Evolutionary conservation across 2,888 invertebrate genomes (phyloP).

Genomic region (Dinocampus coccinellae): DNA sequence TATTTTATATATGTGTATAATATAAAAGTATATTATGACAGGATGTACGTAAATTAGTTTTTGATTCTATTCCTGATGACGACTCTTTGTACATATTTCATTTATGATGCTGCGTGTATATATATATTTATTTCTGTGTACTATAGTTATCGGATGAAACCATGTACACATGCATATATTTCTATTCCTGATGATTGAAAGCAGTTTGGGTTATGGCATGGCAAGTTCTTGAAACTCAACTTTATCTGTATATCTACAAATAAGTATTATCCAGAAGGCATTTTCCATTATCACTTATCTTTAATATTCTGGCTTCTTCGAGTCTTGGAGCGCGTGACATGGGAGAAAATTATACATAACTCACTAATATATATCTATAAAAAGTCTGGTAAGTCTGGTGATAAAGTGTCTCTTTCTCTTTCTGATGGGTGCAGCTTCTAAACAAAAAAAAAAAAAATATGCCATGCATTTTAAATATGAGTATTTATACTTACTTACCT

Average conservation of each 20-base stretch:
- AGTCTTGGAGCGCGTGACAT: background rate
- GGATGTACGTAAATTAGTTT: constrained; percentile 32
- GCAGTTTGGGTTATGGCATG: background rate
- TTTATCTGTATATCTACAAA: background rate
- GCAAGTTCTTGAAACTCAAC: background rate
- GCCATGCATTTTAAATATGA: background rate
- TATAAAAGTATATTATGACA: constrained; percentile 21
- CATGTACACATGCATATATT: background rate
- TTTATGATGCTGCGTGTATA: background rate
- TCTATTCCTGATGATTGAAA: background rate
- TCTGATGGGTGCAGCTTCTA: constrained; percentile 34
- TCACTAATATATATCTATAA: background rate
- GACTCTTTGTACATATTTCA: background rate
- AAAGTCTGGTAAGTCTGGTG: constrained; percentile 32
- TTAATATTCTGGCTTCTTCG: background rate
- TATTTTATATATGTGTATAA: constrained; percentile 8
- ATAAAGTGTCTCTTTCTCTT: constrained; percentile 38
- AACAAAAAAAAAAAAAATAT: constrained; percentile 9
- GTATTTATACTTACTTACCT: constrained; percentile 14
- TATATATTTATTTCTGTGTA: background rate
- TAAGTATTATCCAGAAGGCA: constrained; percentile 3
- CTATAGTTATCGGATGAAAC: background rate
- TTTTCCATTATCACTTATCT: constrained; percentile 1
- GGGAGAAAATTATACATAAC: background rate
- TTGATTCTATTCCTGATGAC: background rate